phyloP scores from a whole-genome alignment of 2,113 vertebrate genomes.

The Miniopterus natalensis region DNA sequence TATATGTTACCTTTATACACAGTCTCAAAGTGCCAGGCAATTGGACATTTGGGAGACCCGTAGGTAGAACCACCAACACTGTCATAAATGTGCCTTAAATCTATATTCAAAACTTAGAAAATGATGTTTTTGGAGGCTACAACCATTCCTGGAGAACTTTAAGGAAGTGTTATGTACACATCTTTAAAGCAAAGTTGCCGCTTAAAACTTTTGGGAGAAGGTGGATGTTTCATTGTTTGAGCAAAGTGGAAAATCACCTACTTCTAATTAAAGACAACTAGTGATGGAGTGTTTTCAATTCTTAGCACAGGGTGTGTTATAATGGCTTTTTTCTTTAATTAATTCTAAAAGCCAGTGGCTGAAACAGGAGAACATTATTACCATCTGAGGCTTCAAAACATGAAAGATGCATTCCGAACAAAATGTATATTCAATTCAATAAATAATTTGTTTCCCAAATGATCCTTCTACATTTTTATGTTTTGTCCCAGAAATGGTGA shows the following conservation, averaged over 20 bases:
- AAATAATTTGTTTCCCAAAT: neutral
- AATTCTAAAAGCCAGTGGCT: slow-evolving; percentile 31
- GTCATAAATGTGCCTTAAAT: slow-evolving; percentile 19
- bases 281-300: slow-evolving; percentile 35
- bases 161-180: slow-evolving; percentile 21
- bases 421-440: neutral
- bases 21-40: slow-evolving; percentile 8
- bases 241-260: slow-evolving; percentile 65
- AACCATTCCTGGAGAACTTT: neutral
- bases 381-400: neutral
- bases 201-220: slow-evolving; percentile 38
- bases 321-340: slow-evolving; percentile 66
- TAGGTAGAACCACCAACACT: neutral
- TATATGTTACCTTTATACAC: neutral
- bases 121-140: neutral
- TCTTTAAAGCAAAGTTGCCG: slow-evolving; percentile 52
- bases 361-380: neutral
- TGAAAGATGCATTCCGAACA: neutral
- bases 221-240: slow-evolving; percentile 33
- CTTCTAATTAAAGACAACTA: slow-evolving; percentile 65
- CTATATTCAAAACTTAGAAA: neutral
- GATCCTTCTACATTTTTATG: neutral
- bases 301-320: slow-evolving; percentile 13
- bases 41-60: neutral
- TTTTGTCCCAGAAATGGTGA: neutral